A percentile compares a stretch with the other conserved stretches of the same genome.
Evolutionary conservation across 2,113 vertebrate species (phyloP).

Genomic region (Cinclus cinclus): DNA sequence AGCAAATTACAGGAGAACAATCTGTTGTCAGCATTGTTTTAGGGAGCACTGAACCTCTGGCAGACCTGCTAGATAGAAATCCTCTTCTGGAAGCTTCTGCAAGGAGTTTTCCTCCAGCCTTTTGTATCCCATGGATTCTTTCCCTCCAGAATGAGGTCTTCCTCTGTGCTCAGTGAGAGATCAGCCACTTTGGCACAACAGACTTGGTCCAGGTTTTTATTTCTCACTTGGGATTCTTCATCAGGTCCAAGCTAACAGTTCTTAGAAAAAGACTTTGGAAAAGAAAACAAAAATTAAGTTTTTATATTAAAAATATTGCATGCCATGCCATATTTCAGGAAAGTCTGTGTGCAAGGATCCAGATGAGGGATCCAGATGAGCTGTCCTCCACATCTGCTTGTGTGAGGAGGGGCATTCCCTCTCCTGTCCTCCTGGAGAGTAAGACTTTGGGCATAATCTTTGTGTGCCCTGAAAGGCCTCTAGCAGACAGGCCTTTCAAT

Average conservation of each 20-base stretch:
- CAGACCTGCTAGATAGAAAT: not conserved
- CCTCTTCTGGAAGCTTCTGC: not conserved
- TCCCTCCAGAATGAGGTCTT: not conserved
- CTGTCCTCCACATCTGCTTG: not conserved
- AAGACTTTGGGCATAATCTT: not conserved
- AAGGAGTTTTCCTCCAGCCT: not conserved
- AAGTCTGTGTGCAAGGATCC: not conserved
- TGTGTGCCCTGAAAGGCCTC: not conserved
- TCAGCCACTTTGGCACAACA: not conserved
- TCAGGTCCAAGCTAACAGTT: not conserved
- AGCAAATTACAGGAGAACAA: not conserved
- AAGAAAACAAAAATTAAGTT: fast-evolving
- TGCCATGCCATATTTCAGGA: not conserved
- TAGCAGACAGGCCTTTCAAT: not conserved
- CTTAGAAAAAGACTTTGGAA: not conserved
- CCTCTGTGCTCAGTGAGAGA: not conserved
- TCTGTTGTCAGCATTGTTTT: not conserved
- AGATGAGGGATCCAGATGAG: not conserved
- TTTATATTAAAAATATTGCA: not conserved
- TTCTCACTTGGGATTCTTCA: not conserved
- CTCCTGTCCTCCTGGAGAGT: not conserved
- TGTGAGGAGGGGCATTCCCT: not conserved
- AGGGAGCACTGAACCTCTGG: not conserved
- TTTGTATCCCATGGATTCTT: not conserved
- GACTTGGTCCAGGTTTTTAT: not conserved